phyloP scores from a whole-genome alignment of 2,113 vertebrate genomes.

The Sardina pilchardus region DNA sequence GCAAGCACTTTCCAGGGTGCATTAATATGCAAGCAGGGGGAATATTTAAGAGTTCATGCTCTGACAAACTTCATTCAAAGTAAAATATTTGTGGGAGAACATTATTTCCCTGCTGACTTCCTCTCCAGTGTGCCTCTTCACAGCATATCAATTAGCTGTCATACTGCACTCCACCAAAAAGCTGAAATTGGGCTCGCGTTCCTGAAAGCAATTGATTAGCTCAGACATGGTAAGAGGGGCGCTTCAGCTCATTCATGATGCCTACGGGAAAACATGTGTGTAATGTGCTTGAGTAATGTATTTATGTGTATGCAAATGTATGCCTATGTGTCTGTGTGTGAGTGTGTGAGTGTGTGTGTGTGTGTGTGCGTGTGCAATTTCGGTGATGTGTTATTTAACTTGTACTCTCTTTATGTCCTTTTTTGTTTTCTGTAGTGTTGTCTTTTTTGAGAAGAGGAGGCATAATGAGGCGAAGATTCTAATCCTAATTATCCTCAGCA shows the following conservation, averaged over 20 bases:
- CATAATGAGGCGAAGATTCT: constrained; percentile 34
- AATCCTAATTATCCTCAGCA: constrained; percentile 34
- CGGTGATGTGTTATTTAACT: neutral
- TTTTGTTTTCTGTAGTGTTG: neutral
- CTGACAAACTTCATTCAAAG: constrained; percentile 5
- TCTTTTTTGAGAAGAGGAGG: neutral
- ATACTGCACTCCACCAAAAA: neutral
- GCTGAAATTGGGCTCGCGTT: constrained; percentile 13
- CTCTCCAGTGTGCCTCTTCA: neutral
- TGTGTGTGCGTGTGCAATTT: constrained; percentile 4
- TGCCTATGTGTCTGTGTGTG: neutral
- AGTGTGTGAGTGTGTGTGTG: neutral
- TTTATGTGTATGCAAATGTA: neutral
- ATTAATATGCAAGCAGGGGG: constrained; percentile 27
- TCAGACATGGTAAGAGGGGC: neutral
- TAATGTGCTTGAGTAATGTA: neutral
- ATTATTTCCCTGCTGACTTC: neutral
- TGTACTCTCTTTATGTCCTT: neutral
- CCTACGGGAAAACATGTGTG: neutral
- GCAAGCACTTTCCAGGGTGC: constrained; percentile 21
- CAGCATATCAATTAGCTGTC: constrained; percentile 32
- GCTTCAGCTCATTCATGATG: neutral
- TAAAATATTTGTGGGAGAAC: neutral
- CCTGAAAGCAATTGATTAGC: neutral
- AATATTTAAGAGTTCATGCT: neutral